Base-by-base conservation (phyloP, 2,113 vertebrate genomes). In the Labrus mixtus region DNA sequence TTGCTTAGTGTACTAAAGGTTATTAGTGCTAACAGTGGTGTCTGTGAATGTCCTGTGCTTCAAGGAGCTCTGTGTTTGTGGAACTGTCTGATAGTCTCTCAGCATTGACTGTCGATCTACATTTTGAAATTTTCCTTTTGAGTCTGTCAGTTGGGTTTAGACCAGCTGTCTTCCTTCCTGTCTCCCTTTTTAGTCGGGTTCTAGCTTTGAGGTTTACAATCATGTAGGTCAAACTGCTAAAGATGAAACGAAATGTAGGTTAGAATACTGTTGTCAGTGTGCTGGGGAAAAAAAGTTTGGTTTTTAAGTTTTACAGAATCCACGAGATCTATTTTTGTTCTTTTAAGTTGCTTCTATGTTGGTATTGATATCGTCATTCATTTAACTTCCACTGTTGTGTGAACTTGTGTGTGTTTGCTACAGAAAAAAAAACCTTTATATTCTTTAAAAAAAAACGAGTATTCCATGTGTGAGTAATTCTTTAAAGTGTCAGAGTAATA, bases 81-180 rank as follows among this genome's bases (percentile, higher is more conserved):
- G 9, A 7, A 48, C 46, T 48, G 17, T 46, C 12, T 16, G 45
- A 10, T 3, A 43, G 41, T 11, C 39, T 48, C 46, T 48, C 46
- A 19, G 15, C 46, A 48, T 19, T 48, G 12, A 46, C 45, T 46
- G 15, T 53, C 68, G 41, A 63, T 16, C 1, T 39, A 25, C n/a
- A 12, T 43, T 58, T 13, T 48, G 6, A 15, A 63, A 25, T 25
- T 72, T 22, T 43, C 20, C 0, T 10, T 37, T 46, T 6, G 43
- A 37, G 43, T 62, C 10, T 25, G 57, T 62, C 12, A 20, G 48
- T 58, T 55, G 58, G 72, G 8, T 48, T 53, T 57, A 11, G 6
- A 22, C 10, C 72, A 77, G 61, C 56, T 75, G 78, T 59, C 60
- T 82, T 73, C 16, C 65, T 37, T 73, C 15, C 20, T 62, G 37